Conservation (phyloP, 92 coral and sea anemone species). For the Actinostola sp. region DNA sequence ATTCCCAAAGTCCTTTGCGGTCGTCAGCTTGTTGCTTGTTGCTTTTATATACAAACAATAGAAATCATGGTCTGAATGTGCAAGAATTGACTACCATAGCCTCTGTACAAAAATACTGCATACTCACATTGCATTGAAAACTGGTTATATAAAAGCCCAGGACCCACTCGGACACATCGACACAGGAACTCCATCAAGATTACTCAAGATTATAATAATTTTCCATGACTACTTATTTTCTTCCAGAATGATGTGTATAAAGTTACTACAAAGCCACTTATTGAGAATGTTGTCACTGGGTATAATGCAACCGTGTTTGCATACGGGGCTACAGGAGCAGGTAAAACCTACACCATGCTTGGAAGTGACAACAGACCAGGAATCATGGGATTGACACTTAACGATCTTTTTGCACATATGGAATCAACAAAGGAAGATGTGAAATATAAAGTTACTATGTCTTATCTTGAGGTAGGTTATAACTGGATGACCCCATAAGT, state of each 20-base stretch:
- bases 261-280: slow-evolving; percentile 68
- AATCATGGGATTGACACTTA: slow-evolving; percentile 79
- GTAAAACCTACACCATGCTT: slow-evolving; percentile 88
- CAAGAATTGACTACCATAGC: too few relatives aligned
- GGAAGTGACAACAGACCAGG: slow-evolving; percentile 86
- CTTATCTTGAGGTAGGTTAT: slow-evolving; percentile 70
- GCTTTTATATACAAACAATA: too few relatives aligned
- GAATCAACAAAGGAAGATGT: slow-evolving; percentile 81
- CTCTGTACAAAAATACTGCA: too few relatives aligned
- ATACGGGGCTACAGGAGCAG: slow-evolving; percentile 94
- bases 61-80: too few relatives aligned
- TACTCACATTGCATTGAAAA: too few relatives aligned
- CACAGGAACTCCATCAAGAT: too few relatives aligned
- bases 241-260: slow-evolving; percentile 71
- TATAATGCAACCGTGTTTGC: slow-evolving; percentile 91
- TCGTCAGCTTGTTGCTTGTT: too few relatives aligned
- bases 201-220: neutral
- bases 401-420: slow-evolving; percentile 79
- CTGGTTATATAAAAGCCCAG: too few relatives aligned
- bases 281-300: slow-evolving; percentile 77
- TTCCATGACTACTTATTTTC: neutral
- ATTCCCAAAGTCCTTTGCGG: too few relatives aligned
- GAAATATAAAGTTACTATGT: slow-evolving; percentile 85
- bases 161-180: too few relatives aligned
- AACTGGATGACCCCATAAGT: neutral